These are phyloP conservation scores for Drepana arcuata DNA, from an alignment of 1,140 invertebrate genomes.

Conservation along the genomic window DNA sequence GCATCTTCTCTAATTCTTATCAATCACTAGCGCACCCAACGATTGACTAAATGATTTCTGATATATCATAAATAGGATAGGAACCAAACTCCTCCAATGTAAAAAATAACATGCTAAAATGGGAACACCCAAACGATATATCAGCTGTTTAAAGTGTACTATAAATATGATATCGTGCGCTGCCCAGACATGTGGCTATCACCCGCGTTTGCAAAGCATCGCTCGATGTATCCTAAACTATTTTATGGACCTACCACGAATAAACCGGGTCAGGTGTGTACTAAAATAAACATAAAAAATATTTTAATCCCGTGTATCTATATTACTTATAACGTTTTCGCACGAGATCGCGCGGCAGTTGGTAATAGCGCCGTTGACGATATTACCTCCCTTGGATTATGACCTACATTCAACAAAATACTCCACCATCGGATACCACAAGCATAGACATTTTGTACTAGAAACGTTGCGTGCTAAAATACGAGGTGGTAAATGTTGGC, in stretches of 20 bases:
- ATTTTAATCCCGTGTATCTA: constrained; percentile 11
- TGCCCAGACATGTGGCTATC: constrained; percentile 13
- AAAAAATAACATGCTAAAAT: no score
- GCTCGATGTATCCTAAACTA: constrained; percentile 14
- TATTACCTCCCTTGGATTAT: constrained; percentile 26
- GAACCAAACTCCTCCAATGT: no score
- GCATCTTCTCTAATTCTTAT: no score
- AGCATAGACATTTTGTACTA: not conserved
- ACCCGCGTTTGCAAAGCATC: constrained; percentile 14
- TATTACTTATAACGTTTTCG: constrained; percentile 18
- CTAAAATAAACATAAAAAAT: constrained; percentile 27
- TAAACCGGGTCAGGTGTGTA: constrained; percentile 15
- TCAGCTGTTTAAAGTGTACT: no score
- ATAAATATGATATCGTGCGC: no score
- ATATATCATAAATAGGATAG: no score
- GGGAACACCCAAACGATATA: no score
- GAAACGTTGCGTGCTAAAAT: no score
- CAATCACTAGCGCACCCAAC: no score
- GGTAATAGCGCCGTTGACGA: constrained; percentile 8
- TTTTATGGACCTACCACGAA: constrained; percentile 19
- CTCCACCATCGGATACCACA: constrained; percentile 9
- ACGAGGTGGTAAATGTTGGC: no score
- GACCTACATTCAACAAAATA: constrained; percentile 21
- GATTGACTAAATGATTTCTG: no score
- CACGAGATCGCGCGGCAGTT: constrained; percentile 14